Conservation (phyloP, 2,888 invertebrate genomes). For the Crematogaster levior region DNA sequence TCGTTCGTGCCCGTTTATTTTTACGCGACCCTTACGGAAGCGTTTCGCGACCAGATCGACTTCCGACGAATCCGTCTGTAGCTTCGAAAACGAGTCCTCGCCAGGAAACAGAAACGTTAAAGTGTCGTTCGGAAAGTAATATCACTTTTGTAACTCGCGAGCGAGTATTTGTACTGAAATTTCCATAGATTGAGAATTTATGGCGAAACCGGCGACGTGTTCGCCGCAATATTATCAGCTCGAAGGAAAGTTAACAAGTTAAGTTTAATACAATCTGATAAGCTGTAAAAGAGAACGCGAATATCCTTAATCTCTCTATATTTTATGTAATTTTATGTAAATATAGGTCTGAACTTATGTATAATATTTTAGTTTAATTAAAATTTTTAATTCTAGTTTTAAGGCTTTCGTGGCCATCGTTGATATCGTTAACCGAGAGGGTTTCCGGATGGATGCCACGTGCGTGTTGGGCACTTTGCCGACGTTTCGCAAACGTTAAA, state of each 20-base stretch:
- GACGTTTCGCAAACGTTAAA: too few relatives aligned
- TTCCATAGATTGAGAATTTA: slow-evolving; percentile 39
- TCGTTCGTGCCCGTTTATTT: slow-evolving; percentile 35
- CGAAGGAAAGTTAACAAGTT: neutral
- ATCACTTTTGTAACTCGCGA: slow-evolving; percentile 43
- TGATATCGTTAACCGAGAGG: too few relatives aligned
- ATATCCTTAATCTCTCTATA: neutral
- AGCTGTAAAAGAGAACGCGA: neutral
- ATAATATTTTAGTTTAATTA: neutral
- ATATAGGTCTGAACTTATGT: neutral
- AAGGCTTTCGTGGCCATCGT: too few relatives aligned
- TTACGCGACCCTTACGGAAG: slow-evolving; percentile 45
- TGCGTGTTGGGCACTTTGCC: too few relatives aligned
- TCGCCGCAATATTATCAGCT: neutral
- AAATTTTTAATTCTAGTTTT: too few relatives aligned
- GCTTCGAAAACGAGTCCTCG: neutral
- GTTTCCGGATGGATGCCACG: too few relatives aligned
- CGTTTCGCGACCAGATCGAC: slow-evolving; percentile 44
- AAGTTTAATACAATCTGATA: slow-evolving; percentile 15
- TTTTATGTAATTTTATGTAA: too few relatives aligned
- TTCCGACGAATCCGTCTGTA: slow-evolving; percentile 45
- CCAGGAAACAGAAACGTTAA: slow-evolving; percentile 34
- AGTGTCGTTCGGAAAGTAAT: slow-evolving; percentile 47
- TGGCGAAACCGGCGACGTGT: slow-evolving; percentile 19
- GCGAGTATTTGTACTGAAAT: slow-evolving; percentile 31